Conservation (phyloP, 2,113 vertebrate genomes). For the Percina caprodes region DNA sequence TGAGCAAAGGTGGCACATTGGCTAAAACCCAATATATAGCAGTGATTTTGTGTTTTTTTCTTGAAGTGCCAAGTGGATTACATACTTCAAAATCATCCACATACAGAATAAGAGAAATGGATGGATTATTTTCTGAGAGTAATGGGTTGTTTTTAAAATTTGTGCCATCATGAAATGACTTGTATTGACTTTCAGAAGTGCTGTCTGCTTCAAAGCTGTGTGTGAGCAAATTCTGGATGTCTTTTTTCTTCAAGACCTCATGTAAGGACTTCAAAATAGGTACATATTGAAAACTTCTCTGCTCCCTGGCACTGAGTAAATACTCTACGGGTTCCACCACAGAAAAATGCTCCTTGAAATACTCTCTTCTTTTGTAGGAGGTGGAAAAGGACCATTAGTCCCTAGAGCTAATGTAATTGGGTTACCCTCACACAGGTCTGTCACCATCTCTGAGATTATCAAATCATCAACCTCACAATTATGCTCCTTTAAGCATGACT, state of each 20-base stretch:
- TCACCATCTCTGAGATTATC: slow-evolving; percentile 34
- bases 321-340: background rate
- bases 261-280: slow-evolving; percentile 19
- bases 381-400: background rate
- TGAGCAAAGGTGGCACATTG: background rate
- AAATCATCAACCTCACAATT: slow-evolving; percentile 38
- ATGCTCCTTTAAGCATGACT: slow-evolving; percentile 40
- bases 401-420: background rate
- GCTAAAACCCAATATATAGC: slow-evolving; percentile 8
- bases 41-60: slow-evolving; percentile 18
- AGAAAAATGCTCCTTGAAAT: slow-evolving; percentile 15
- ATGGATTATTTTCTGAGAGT: background rate
- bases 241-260: slow-evolving; percentile 14
- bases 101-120: background rate
- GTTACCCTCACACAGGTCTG: slow-evolving; percentile 21
- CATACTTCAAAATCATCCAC: background rate
- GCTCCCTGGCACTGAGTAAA: background rate
- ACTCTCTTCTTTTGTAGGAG: slow-evolving; percentile 20
- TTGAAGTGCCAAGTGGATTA: slow-evolving; percentile 15
- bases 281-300: background rate
- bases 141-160: slow-evolving; percentile 13
- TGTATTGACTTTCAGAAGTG: background rate
- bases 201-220: background rate
- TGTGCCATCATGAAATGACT: slow-evolving; percentile 1
- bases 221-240: slow-evolving; percentile 1